These are phyloP conservation scores for Triops cancriformis DNA, from an alignment of 1,140 invertebrate genomes.

Conservation along the genomic window DNA sequence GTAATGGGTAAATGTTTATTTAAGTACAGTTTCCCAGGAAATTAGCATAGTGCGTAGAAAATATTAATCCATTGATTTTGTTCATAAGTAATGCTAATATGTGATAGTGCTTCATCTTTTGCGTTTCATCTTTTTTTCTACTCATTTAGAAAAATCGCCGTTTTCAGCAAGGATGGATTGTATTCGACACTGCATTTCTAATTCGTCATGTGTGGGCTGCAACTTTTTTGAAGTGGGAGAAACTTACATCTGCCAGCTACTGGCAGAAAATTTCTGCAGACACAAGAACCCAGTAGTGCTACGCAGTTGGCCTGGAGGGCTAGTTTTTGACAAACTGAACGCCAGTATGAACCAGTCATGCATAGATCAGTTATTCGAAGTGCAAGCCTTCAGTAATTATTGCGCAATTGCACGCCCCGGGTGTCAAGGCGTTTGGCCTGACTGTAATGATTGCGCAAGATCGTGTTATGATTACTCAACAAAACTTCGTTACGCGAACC, in stretches of 20 bases:
- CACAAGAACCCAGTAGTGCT: background rate
- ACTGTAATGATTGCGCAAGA: background rate
- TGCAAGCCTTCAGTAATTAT: background rate
- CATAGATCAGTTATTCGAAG: background rate
- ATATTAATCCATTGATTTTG: too few species aligned
- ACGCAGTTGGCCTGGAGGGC: background rate
- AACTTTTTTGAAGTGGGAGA: background rate
- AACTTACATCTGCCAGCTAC: background rate
- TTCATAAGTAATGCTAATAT: too few species aligned
- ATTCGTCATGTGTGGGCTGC: background rate
- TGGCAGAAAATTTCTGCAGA: background rate
- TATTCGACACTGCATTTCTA: background rate
- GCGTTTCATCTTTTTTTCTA: too few species aligned
- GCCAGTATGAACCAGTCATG: background rate
- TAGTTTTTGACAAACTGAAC: background rate
- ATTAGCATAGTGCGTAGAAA: too few species aligned
- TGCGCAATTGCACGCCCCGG: background rate
- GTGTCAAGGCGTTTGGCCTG: background rate
- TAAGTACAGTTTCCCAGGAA: too few species aligned
- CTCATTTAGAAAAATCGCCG: background rate
- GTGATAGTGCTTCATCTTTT: too few species aligned
- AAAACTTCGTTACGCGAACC: background rate
- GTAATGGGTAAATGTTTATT: too few species aligned
- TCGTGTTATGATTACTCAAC: background rate
- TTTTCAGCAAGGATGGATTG: background rate